Base-by-base conservation (phyloP, 1,140 invertebrate genomes). In the Sitophilus oryzae region DNA sequence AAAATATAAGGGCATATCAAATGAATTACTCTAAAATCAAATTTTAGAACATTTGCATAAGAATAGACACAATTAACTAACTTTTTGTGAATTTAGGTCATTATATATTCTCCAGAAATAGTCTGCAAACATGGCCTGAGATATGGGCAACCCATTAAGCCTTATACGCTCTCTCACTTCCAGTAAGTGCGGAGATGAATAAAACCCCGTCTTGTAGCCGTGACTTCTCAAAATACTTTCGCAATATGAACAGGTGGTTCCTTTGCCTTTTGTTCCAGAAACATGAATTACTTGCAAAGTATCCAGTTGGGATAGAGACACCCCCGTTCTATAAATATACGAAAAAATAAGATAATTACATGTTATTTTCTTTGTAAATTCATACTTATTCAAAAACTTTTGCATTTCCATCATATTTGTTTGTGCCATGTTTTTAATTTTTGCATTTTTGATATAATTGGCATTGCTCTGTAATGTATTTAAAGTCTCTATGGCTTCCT, bases 251-350 rank as follows among this genome's bases (percentile, higher is more conserved):
- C 94, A 96, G 0, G 95, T 98, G 11, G 93, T 96, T 15, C 88
- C 88, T 79, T 91, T 91, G 25, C 96, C 96, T 79, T 99, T 99
- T 0, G 95, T 98, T 4, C 97, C 97, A 62, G 90, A 79, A 1
- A 98, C 83, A 77, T 98, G 95, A 62, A 99, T 95, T 5, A 95
- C 77, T 45, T 88, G 85, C 9, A 98, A 67, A 15, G 73, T 67
- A 57, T 90, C 80, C 22, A 92, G 66, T 42, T 79, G 76, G 1
- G 82, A 71, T 15, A 82, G 23, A 15, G 74, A 71, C 1, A 94
- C 69, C 15, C 89, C 89, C 46, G 79, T 79, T 51, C 85, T 71
- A 54, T 21, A 58, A 54, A 37, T 16, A 35, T 20, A 48, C n/a
- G 20, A 22, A 15, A 6, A 18, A 52, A 16, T 11, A 9, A 4